Percentiles rank a stretch among this genome's conserved stretches.
These are phyloP conservation scores for Charadrius vociferus DNA, from an alignment of 2,113 vertebrate genomes.

Conservation along the genomic window DNA sequence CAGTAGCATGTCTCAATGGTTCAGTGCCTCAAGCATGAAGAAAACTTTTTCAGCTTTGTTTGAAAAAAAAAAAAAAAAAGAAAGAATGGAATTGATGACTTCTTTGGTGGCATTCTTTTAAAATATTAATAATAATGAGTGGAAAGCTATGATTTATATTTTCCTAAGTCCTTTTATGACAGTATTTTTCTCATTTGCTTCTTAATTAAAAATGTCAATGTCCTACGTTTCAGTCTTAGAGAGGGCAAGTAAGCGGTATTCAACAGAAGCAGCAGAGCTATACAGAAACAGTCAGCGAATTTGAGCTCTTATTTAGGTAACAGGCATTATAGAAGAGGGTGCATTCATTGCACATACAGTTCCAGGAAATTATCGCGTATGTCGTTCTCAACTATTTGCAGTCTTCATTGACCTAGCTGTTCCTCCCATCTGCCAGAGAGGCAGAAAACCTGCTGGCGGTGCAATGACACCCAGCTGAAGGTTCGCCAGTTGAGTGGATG, in stretches of 20 bases:
- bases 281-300: neutral
- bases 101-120: neutral
- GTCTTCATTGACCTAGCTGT: neutral
- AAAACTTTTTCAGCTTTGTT: slow-evolving; percentile 12
- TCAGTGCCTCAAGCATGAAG: neutral
- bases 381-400: neutral
- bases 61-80: neutral
- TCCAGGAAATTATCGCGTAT: neutral
- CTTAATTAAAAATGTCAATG: neutral
- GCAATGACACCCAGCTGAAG: neutral
- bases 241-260: neutral
- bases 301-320: neutral
- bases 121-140: neutral
- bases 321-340: neutral
- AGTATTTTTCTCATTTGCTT: neutral
- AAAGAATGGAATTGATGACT: neutral
- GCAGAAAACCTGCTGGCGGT: neutral
- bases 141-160: neutral
- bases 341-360: neutral
- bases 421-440: neutral
- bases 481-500: neutral
- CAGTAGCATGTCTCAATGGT: neutral
- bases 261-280: neutral
- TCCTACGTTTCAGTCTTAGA: neutral
- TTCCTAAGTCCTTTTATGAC: neutral